Conservation (phyloP, 2,888 invertebrate genomes). For the Callinectes sapidus region DNA sequence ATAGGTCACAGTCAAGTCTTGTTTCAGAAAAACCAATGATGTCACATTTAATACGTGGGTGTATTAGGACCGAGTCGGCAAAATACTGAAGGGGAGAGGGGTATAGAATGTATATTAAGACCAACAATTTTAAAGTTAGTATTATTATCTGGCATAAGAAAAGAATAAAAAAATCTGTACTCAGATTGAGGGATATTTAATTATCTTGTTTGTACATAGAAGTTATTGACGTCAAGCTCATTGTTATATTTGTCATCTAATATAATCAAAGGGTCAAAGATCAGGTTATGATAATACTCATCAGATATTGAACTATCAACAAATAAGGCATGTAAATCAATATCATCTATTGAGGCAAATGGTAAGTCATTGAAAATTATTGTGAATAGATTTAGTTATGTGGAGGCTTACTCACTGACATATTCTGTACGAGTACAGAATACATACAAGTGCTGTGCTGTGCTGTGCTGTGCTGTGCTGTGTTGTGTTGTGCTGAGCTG, state of each 20-base stretch:
- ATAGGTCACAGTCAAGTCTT: slow-evolving; percentile 14
- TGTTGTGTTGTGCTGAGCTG: no score
- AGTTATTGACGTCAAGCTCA: slow-evolving; percentile 2
- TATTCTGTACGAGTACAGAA: no score
- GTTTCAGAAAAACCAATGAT: slow-evolving; percentile 35
- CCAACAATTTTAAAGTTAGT: slow-evolving; percentile 32
- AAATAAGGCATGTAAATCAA: background rate
- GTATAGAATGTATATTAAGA: slow-evolving; percentile 29
- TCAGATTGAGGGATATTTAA: slow-evolving; percentile 2
- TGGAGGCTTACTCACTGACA: background rate
- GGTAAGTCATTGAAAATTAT: background rate
- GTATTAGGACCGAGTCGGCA: slow-evolving; percentile 27
- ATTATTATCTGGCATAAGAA: slow-evolving; percentile 9
- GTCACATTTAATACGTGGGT: slow-evolving; percentile 34
- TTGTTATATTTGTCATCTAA: slow-evolving; percentile 15
- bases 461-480: no score
- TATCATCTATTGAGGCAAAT: no score
- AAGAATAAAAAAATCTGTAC: slow-evolving; percentile 18
- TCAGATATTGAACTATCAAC: background rate
- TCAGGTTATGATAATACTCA: background rate
- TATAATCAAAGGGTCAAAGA: background rate
- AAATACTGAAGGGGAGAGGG: slow-evolving; percentile 24
- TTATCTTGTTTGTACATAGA: background rate
- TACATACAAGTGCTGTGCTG: no score
- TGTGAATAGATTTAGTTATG: background rate